Evolutionary conservation across 2,888 invertebrate species (phyloP).

Genomic region (Athrips mouffetella): DNA sequence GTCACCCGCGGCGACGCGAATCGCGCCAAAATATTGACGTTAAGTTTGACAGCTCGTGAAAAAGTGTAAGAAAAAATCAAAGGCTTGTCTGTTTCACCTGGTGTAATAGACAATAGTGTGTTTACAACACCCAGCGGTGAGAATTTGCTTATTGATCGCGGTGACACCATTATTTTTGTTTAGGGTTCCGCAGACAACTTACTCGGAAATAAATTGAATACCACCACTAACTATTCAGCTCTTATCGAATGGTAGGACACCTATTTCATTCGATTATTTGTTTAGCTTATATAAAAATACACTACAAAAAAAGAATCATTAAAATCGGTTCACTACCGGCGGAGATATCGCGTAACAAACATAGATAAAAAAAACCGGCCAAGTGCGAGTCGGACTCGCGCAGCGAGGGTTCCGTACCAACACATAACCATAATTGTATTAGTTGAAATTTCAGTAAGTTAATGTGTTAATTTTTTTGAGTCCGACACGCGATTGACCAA

Average conservation of each 20-base stretch:
- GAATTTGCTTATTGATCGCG: constrained; percentile 41
- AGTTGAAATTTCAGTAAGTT: no score
- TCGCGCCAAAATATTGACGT: constrained; percentile 71
- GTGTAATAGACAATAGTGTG: constrained; percentile 34
- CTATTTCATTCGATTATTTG: not conserved
- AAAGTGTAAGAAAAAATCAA: constrained; percentile 27
- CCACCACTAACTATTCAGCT: not conserved
- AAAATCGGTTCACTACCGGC: no score
- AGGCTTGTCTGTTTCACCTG: constrained; percentile 51
- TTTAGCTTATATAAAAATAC: no score
- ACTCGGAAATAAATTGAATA: no score
- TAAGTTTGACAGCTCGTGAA: constrained; percentile 53
- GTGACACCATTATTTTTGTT: constrained; percentile 22
- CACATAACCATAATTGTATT: no score
- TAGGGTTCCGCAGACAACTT: constrained; percentile 1
- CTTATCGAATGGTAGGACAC: not conserved
- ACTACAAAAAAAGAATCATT: no score
- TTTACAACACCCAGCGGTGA: constrained; percentile 42
- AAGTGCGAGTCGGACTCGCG: no score
- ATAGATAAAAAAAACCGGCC: no score
- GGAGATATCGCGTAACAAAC: no score
- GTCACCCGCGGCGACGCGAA: constrained; percentile 64
- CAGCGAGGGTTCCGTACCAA: no score
- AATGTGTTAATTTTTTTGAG: no score
- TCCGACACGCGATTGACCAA: no score